phyloP scores from a whole-genome alignment of 2,888 invertebrate genomes.

The Drosophila meridiana region DNA sequence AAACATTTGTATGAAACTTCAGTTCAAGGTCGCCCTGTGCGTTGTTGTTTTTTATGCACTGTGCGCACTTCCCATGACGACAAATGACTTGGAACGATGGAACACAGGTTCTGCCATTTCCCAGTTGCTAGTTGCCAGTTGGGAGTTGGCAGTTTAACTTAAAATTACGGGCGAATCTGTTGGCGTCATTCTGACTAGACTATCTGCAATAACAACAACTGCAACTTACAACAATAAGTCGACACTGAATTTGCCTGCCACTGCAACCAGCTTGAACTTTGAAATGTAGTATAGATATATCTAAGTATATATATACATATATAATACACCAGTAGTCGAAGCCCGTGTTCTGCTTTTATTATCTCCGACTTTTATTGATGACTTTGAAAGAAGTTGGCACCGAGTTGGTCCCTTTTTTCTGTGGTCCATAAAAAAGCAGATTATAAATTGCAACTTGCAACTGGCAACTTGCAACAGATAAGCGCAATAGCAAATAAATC shows the following conservation, averaged over 20 bases:
- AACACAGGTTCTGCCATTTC: constrained; percentile 55
- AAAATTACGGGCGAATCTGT: constrained; percentile 58
- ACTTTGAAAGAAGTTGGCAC: constrained; percentile 56
- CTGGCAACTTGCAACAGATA: constrained; percentile 40
- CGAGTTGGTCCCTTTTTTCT: constrained; percentile 23
- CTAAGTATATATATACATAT: neutral
- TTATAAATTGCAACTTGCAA: constrained; percentile 31
- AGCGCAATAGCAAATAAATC: constrained; percentile 50
- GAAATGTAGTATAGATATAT: constrained; percentile 24
- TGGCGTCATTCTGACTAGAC: constrained; percentile 82
- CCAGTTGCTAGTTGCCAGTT: constrained; percentile 20
- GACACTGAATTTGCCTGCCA: constrained; percentile 53
- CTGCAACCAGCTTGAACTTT: constrained; percentile 49
- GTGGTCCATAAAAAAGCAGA: constrained; percentile 10
- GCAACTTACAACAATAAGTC: constrained; percentile 22
- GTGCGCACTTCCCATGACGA: constrained; percentile 72
- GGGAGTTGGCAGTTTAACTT: constrained; percentile 39
- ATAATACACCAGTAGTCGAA: neutral
- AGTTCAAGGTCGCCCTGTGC: constrained; percentile 35
- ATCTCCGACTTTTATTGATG: constrained; percentile 69
- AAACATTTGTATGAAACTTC: constrained; percentile 7
- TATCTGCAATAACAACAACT: constrained; percentile 22
- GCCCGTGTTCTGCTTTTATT: constrained; percentile 37
- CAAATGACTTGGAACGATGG: constrained; percentile 73
- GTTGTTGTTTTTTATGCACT: constrained; percentile 47